Evolutionary conservation across 2,797 vertebrate genomes (phyloP), one percentile per base, ranked within the genome.

Genomic region (Myotis planiceps): DNA sequence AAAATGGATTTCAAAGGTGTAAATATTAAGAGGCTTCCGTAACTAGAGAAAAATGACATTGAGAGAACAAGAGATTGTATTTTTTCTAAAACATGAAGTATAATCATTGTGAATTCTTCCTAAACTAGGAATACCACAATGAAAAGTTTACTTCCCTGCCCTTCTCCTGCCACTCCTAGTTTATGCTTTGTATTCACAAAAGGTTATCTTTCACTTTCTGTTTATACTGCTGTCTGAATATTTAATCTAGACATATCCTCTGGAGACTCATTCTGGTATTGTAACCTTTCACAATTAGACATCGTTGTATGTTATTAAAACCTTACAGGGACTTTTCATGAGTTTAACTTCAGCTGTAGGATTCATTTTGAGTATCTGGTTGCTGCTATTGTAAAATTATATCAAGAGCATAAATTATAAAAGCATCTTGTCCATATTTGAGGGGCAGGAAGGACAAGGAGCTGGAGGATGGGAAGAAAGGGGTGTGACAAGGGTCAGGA

Each of bases 211-310:
- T 84, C 69, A 19, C 90, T 97, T 94, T 39, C 74, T 79, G 88
- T 65, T 63, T 45, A 96, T 97, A 97, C 92, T 71, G 82, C 19
- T 96, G 71, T 93, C 87, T 95, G 93, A 97, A 96, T 87, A 92
- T 82, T 97, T 96, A 97, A 97, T 79, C 83, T 95, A 96, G 82
- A 94, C 71, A 85, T 95, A 97, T 94, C 45, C 53, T 94, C 66
- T 96, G 65, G 96, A 74, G 63, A 81, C 90, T 76, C 32, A 27
- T 42, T 92, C 15, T 69, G 60, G 65, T 83, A 83, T 79, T 94
- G 90, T 66, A 58, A 86, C 65, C 92, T 91, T 97, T 96, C 69
- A 47, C 63, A 71, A 37, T 85, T 58, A 95, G 86, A 88, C 66
- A 82, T 94, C 88, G 63, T 29, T 91, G 10, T 91, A 49, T 79